Evolutionary conservation across 2,113 vertebrate genomes (phyloP), one percentile per base, ranked within the genome.

Genomic region (Pristiophorus japonicus): DNA sequence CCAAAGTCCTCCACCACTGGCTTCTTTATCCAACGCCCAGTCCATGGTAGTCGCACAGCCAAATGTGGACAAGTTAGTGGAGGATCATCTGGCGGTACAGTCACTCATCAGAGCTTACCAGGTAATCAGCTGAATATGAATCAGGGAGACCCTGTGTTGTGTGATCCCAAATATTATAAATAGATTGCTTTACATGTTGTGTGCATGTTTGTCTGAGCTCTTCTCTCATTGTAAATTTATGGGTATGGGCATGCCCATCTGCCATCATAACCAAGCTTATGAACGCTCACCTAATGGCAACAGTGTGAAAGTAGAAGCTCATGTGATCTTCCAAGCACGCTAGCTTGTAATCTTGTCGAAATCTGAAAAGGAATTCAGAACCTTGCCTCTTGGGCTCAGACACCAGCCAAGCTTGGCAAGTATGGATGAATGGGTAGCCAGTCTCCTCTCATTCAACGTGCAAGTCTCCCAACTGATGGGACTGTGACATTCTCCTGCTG

Each of bases 21-120:
- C 97, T 18, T 95, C 97, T 0, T 92, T 97, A 16, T 95, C 97
- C 62, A 95, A 97, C 1, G 97, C 97, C 14, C 98, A 97, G 96
- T 96, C 97, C 14, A 95, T 98, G 96, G 96, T 98, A 88, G 97
- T 97, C 34, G 96, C 97, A 1, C 98, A 98, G 96, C 97, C 98
- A 93, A 98, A 98, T 0, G 97, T 99, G 96, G 98, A 99, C 96
- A 99, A 99, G 95, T 97, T 99, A 70, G 98, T 99, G 96, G 98
- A 98, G 96, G 99, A 99, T 96, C 99, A 99, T 94, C 97, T 99
- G 0, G 99, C 99, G 0, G 99, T 99, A 10, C 99, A 99, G 0
- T 98, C 99, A 0, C 99, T 99, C 95, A 98, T 99, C 96, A 98
- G 99, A 96, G 98, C 98, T 0, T 99, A 99, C 95, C 99, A 99